phyloP scores from a whole-genome alignment of 64 coral and sea anemone genomes.

The Astreopora myriophthalma region DNA sequence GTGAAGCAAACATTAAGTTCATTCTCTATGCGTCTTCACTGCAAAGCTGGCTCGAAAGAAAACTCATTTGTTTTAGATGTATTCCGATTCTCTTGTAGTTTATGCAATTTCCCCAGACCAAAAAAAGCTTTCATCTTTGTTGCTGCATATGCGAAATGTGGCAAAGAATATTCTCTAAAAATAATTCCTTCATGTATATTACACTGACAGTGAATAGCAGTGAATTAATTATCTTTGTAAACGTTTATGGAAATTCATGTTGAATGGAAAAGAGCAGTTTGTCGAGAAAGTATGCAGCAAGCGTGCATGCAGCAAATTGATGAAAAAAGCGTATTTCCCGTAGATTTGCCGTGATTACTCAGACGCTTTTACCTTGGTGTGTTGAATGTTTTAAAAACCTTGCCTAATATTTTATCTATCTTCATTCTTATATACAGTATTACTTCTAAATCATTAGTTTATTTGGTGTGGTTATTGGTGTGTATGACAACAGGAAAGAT shows the following conservation, averaged over 20 bases:
- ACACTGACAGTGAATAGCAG: neutral
- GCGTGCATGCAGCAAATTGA: too few relatives aligned
- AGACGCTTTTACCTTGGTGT: too few relatives aligned
- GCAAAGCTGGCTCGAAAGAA: neutral
- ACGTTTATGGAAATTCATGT: neutral
- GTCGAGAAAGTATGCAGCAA: neutral
- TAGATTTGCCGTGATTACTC: too few relatives aligned
- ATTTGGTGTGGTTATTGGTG: too few relatives aligned
- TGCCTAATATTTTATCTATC: too few relatives aligned
- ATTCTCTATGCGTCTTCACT: neutral
- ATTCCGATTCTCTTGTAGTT: neutral
- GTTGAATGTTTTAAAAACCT: too few relatives aligned
- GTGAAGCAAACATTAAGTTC: neutral
- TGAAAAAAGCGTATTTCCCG: too few relatives aligned
- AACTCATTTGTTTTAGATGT: neutral
- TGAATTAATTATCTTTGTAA: neutral
- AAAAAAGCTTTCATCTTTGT: neutral
- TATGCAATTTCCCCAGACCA: neutral
- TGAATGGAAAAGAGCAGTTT: neutral
- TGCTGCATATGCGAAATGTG: neutral
- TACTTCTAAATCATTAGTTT: too few relatives aligned
- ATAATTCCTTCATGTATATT: neutral
- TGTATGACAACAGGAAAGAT: too few relatives aligned
- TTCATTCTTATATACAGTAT: too few relatives aligned
- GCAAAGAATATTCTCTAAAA: neutral